phyloP scores from a whole-genome alignment of 2,888 invertebrate species.

The Steinernema carpocapsae region DNA sequence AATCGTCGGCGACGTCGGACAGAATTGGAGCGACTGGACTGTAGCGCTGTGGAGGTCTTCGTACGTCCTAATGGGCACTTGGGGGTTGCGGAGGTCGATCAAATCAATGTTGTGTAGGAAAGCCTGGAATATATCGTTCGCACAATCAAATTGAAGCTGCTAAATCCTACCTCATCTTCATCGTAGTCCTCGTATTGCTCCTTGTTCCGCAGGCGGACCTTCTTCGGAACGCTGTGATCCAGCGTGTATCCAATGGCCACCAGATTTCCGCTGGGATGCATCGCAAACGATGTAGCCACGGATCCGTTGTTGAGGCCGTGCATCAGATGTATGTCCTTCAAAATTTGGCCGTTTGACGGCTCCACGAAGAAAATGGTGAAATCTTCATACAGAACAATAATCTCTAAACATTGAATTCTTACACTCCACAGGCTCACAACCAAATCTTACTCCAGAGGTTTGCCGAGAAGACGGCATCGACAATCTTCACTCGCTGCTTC shows the following conservation, averaged over 20 bases:
- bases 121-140: background rate
- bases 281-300: background rate
- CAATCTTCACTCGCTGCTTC: background rate
- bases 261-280: background rate
- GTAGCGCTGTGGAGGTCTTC: constrained; percentile 3
- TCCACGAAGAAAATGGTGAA: background rate
- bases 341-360: background rate
- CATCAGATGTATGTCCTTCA: background rate
- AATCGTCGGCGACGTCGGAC: background rate
- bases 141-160: too few relatives aligned
- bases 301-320: background rate
- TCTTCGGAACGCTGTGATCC: background rate
- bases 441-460: constrained; percentile 25
- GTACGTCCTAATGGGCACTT: background rate
- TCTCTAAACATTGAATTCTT: background rate
- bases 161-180: background rate
- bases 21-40: background rate
- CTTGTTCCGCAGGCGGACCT: background rate
- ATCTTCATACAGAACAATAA: constrained; percentile 6
- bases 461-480: background rate
- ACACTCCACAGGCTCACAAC: too few relatives aligned
- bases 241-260: background rate
- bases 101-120: background rate
- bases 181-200: background rate
- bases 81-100: background rate